Conservation (phyloP, 2,113 vertebrate genomes). For the Gallinago paraguaiae region DNA sequence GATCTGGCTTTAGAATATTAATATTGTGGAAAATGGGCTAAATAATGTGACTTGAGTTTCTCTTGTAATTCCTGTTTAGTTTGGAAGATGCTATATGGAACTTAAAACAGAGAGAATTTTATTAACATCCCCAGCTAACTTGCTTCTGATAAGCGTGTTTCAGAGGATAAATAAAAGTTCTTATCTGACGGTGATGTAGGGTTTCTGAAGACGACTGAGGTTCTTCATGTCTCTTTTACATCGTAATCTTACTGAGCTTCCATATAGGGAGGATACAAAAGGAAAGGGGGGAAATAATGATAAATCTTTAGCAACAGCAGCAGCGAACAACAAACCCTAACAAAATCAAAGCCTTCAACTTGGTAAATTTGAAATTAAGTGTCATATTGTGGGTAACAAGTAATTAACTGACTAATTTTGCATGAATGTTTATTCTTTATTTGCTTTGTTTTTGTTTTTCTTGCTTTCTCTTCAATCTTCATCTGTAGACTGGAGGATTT, state of each 20-base stretch:
- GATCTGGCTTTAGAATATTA: not conserved
- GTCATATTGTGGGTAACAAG: constrained; percentile 67
- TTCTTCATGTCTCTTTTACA: not conserved
- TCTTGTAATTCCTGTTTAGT: not conserved
- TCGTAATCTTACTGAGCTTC: not conserved
- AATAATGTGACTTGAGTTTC: not conserved
- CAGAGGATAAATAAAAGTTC: not conserved
- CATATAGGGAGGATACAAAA: not conserved
- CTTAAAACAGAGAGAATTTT: not conserved
- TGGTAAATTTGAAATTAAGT: constrained; percentile 17
- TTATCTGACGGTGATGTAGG: not conserved
- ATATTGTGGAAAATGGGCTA: not conserved
- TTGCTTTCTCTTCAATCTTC: constrained; percentile 83
- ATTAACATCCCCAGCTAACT: not conserved
- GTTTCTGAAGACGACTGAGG: not conserved
- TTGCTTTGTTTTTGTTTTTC: constrained; percentile 82
- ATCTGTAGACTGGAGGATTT: constrained; percentile 98
- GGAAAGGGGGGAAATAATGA: not conserved
- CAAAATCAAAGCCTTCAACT: not conserved
- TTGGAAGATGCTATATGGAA: not conserved
- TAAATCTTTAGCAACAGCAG: not conserved
- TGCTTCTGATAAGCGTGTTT: not conserved
- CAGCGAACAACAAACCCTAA: not conserved
- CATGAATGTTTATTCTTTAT: constrained; percentile 74
- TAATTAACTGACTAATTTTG: constrained; percentile 69